Percentiles rank a stretch among this genome's conserved stretches.
phyloP scores from a whole-genome alignment of 2,113 vertebrate species.

The Melanerpes formicivorus region DNA sequence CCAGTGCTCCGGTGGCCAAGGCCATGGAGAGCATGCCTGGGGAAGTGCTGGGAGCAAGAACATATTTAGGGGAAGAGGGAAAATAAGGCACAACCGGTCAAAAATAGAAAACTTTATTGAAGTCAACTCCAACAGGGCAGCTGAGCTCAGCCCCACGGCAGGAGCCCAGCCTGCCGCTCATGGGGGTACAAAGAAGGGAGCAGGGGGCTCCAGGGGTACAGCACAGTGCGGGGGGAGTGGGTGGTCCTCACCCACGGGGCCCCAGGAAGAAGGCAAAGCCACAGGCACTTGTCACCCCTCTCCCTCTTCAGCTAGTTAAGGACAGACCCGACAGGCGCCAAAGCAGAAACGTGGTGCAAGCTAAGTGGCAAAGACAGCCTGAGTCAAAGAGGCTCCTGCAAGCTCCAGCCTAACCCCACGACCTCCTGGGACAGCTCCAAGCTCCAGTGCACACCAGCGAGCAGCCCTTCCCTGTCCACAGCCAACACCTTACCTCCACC shows the following conservation, averaged over 20 bases:
- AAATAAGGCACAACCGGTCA: conserved; percentile 77
- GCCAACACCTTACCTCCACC: not conserved
- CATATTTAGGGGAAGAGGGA: conserved; percentile 60
- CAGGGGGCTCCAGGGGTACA: conserved; percentile 4
- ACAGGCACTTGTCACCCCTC: not conserved
- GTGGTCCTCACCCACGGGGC: not conserved
- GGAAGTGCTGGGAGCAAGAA: not conserved
- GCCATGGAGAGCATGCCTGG: not conserved
- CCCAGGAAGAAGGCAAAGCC: conserved; percentile 16
- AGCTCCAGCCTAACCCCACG: not conserved
- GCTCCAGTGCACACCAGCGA: conserved; percentile 42
- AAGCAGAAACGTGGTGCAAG: conserved; percentile 50
- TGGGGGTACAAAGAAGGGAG: not conserved
- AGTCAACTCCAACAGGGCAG: conserved; percentile 54
- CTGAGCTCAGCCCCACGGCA: conserved; percentile 39
- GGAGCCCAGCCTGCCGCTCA: conserved; percentile 47
- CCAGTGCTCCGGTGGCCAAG: not conserved
- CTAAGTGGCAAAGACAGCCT: not conserved
- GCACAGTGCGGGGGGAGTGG: not conserved
- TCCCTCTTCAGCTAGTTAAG: conserved; percentile 29
- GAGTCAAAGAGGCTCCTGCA: not conserved
- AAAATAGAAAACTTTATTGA: conserved; percentile 84
- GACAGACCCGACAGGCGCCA: conserved; percentile 28
- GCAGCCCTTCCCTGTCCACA: not conserved
- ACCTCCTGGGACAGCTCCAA: conserved; percentile 14